Conservation (phyloP, 2,888 invertebrate species). For the Myopa tessellatipennis region DNA sequence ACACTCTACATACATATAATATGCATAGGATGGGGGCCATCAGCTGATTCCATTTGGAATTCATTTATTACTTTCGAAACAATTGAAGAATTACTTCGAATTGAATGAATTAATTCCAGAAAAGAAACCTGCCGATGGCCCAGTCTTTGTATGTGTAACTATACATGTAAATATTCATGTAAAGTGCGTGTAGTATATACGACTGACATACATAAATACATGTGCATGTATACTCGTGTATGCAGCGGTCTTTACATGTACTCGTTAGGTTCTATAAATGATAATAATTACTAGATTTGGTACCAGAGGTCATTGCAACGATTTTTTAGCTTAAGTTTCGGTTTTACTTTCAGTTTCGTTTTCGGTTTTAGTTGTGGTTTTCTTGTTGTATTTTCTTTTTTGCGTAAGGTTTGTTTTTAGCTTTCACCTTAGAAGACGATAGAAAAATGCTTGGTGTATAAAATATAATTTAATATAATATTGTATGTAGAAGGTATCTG, state of each 20-base stretch:
- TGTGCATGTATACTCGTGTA: constrained; percentile 27
- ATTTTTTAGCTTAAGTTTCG: constrained; percentile 40
- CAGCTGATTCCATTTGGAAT: too few species aligned
- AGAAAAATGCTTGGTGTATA: constrained; percentile 50
- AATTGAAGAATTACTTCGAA: too few species aligned
- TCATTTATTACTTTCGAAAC: too few species aligned
- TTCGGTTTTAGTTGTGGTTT: constrained; percentile 18
- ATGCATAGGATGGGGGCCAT: too few species aligned
- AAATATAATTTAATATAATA: constrained; percentile 45
- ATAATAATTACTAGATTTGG: constrained; percentile 51
- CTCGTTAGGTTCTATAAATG: constrained; percentile 30
- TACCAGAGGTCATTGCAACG: constrained; percentile 55
- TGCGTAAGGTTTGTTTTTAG: constrained; percentile 15
- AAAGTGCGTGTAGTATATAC: neutral
- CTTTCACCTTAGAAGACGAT: constrained; percentile 39
- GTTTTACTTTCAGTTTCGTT: constrained; percentile 21
- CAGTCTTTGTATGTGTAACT: neutral
- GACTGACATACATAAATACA: neutral
- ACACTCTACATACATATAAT: too few species aligned
- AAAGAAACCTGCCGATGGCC: too few species aligned
- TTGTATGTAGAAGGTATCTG: constrained; percentile 44
- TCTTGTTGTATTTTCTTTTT: constrained; percentile 1
- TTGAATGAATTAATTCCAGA: too few species aligned
- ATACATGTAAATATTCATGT: too few species aligned
- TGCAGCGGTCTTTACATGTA: constrained; percentile 26